Conservation (phyloP, 1,140 invertebrate species). For the Drepana arcuata region DNA sequence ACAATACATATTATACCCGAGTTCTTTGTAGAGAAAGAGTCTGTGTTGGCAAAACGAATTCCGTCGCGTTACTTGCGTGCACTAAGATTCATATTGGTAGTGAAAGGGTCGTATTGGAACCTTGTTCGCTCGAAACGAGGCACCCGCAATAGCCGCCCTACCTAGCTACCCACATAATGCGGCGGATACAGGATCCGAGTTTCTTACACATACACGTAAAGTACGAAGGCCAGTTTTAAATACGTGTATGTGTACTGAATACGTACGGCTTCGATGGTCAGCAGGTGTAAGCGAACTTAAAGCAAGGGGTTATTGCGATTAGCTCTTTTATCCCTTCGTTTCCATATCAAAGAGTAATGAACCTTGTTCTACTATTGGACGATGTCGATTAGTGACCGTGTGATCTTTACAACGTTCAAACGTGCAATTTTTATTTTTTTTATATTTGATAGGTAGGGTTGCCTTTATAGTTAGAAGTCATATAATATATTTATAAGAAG, state of each 20-base stretch:
- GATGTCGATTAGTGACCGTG: slow-evolving; percentile 64
- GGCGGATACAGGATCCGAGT: slow-evolving; percentile 68
- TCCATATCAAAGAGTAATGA: slow-evolving; percentile 72
- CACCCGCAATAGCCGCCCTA: slow-evolving; percentile 65
- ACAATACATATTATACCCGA: slow-evolving; percentile 48
- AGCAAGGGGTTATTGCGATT: slow-evolving; percentile 70
- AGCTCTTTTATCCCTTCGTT: slow-evolving; percentile 71
- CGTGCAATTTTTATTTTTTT: too few species aligned
- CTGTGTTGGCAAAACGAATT: slow-evolving; percentile 39
- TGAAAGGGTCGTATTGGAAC: slow-evolving; percentile 56
- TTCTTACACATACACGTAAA: slow-evolving; percentile 63
- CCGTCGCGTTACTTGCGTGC: slow-evolving; percentile 36
- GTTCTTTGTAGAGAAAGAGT: slow-evolving; percentile 48
- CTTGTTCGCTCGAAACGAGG: slow-evolving; percentile 56
- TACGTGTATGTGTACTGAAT: slow-evolving; percentile 52
- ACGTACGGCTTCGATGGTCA: slow-evolving; percentile 69
- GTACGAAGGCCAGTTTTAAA: slow-evolving; percentile 64
- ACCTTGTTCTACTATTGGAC: slow-evolving; percentile 66
- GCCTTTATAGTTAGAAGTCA: too few species aligned
- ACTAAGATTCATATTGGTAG: slow-evolving; percentile 64
- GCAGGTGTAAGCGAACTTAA: slow-evolving; percentile 67
- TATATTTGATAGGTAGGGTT: too few species aligned
- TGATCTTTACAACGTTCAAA: slow-evolving; percentile 42
- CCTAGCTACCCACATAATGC: slow-evolving; percentile 67
- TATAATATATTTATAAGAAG: too few species aligned